Conservation (phyloP, 2,113 vertebrate genomes). For the Limnothrissa miodon region DNA sequence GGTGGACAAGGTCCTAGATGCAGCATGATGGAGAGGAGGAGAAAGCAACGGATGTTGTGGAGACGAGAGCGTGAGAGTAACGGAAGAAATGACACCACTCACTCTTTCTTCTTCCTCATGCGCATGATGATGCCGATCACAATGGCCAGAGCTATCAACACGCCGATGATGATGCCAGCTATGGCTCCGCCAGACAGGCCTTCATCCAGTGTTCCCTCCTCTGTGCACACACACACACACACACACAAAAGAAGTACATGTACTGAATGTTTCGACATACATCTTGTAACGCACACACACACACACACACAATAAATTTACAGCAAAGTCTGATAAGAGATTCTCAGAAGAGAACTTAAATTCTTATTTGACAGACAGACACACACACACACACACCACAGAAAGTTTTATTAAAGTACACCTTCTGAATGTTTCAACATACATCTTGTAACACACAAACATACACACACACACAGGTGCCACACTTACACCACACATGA, state of each 20-base stretch:
- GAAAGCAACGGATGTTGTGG: constrained; percentile 5
- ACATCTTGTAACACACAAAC: no score
- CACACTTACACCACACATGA: not conserved
- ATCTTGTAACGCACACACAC: not conserved
- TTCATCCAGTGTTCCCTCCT: constrained; percentile 32
- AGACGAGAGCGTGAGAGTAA: not conserved
- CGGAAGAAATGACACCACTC: constrained; percentile 51
- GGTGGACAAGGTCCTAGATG: not conserved
- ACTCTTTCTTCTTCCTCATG: constrained; percentile 64
- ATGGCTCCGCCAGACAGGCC: constrained; percentile 67
- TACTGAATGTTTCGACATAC: no score
- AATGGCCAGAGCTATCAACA: constrained; percentile 46
- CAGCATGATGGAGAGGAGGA: not conserved
- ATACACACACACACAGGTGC: not conserved
- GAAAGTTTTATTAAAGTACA: no score
- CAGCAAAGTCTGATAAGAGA: not conserved
- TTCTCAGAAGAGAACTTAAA: no score
- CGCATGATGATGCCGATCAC: constrained; percentile 44
- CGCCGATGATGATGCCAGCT: constrained; percentile 69
- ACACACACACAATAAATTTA: not conserved
- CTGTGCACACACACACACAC: constrained; percentile 38
- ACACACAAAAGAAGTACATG: no score
- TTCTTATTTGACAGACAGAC: not conserved
- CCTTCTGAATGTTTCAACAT: no score
- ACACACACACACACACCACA: constrained; percentile 5